Percentiles rank a stretch among this genome's conserved stretches.
Conservation (phyloP, 2,113 vertebrate genomes). For the Galeopterus variegatus region DNA sequence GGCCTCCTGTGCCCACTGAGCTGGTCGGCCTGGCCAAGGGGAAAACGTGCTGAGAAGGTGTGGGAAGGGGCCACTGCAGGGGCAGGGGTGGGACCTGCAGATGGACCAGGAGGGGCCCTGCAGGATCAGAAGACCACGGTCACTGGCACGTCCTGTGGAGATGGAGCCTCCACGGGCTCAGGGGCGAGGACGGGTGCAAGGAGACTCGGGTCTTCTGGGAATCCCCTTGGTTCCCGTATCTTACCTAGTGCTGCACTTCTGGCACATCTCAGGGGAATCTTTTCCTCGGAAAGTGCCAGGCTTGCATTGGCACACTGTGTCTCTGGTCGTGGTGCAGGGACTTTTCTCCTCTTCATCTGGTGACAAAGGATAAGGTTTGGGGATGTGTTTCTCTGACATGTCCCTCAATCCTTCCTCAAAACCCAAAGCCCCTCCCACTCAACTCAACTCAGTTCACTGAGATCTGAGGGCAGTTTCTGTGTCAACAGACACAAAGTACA, state of each 20-base stretch:
- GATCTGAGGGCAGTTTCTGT: neutral
- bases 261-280: neutral
- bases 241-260: neutral
- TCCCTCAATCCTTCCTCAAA: neutral
- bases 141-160: neutral
- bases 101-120: neutral
- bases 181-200: neutral
- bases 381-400: neutral
- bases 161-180: neutral
- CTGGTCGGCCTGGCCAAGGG: neutral
- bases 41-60: neutral
- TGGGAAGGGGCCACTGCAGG: neutral
- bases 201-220: neutral
- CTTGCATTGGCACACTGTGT: conserved; percentile 31
- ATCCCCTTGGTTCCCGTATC: neutral
- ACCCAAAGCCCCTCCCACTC: neutral
- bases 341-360: neutral
- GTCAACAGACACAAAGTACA: neutral
- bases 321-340: fast-evolving
- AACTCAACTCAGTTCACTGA: neutral
- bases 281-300: neutral
- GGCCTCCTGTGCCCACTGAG: neutral
- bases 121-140: neutral
- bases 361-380: neutral
- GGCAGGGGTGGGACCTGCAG: neutral